phyloP scores from a whole-genome alignment of 2,113 vertebrate species.

The Microtus richardsoni region DNA sequence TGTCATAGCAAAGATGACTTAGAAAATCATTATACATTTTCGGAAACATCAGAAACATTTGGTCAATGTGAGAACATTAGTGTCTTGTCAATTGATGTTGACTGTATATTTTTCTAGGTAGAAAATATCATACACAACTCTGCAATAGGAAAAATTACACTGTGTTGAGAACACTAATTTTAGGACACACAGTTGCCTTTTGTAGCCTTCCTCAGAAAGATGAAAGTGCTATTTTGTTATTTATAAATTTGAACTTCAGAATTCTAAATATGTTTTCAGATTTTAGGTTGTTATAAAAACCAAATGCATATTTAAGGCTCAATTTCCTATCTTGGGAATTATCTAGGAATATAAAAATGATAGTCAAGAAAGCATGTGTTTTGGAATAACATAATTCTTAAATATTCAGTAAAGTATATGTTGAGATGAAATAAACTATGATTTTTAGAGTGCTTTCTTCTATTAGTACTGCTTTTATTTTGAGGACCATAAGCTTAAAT shows the following conservation, averaged over 20 bases:
- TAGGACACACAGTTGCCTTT: neutral
- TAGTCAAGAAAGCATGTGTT: neutral
- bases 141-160: neutral
- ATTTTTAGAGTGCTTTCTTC: neutral
- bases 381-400: neutral
- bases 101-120: neutral
- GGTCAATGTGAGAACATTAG: neutral
- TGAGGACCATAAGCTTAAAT: neutral
- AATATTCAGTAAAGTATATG: neutral
- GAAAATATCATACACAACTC: neutral
- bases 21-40: neutral
- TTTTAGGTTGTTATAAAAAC: neutral
- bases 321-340: neutral
- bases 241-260: neutral
- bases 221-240: neutral
- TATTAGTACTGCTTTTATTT: neutral
- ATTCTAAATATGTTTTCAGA: neutral
- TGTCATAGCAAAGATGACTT: conserved; percentile 39
- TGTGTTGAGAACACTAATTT: neutral
- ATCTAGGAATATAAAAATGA: conserved; percentile 4
- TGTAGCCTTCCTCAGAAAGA: neutral
- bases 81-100: neutral
- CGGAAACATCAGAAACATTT: conserved; percentile 40
- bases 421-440: neutral
- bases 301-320: neutral